These are phyloP conservation scores for Brachionus asplanchnoidis DNA, from an alignment of 1,140 invertebrate genomes.

Conservation along the genomic window DNA sequence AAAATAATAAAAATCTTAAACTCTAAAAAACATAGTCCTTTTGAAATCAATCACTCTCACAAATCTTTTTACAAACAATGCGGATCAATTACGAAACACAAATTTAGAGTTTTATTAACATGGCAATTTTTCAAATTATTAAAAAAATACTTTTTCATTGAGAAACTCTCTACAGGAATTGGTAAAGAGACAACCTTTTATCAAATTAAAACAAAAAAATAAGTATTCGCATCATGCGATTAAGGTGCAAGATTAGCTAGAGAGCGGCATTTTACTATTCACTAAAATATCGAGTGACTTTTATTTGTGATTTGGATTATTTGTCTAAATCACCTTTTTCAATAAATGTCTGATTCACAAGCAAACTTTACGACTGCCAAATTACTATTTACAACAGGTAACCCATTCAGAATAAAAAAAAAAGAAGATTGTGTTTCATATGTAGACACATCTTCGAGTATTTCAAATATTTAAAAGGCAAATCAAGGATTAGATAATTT, in stretches of 20 bases:
- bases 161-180: neutral
- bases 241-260: neutral
- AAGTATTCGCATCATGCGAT: neutral
- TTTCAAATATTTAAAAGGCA: conserved; percentile 16
- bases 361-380: neutral
- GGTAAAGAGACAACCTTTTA: neutral
- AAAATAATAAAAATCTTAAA: neutral
- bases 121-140: too few species aligned
- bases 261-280: neutral
- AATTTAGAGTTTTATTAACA: too few species aligned
- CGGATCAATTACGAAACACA: neutral
- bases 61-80: neutral
- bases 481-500: conserved; percentile 19
- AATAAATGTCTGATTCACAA: neutral
- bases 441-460: neutral
- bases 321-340: conserved; percentile 13
- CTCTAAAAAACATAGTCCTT: neutral
- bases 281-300: neutral
- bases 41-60: neutral
- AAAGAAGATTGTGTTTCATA: neutral
- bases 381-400: conserved; percentile 30
- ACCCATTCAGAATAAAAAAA: neutral
- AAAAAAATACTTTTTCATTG: too few species aligned
- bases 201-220: neutral
- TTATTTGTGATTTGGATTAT: neutral